A percentile compares a stretch with the other conserved stretches of the same genome.
Conservation (phyloP, 2,797 vertebrate genomes). For the Eulemur coronatus region DNA sequence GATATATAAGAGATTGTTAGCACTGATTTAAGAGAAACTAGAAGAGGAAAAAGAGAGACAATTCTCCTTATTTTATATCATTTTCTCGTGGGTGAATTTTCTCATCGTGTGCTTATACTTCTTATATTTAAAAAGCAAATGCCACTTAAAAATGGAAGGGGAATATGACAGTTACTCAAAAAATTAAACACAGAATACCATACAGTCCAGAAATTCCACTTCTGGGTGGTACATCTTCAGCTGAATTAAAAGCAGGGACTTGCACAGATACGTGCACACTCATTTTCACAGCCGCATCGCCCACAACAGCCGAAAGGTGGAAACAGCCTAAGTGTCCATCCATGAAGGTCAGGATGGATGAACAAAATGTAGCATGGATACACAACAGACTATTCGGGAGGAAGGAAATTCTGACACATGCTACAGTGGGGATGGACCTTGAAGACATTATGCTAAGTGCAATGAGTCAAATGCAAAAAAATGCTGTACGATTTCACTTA, state of each 20-base stretch:
- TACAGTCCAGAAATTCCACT: neutral
- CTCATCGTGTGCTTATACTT: neutral
- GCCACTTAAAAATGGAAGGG: neutral
- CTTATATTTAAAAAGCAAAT: neutral
- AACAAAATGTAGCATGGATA: neutral
- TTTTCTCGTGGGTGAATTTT: neutral
- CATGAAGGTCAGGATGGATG: too few relatives aligned
- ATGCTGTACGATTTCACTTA: neutral
- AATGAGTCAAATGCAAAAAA: neutral
- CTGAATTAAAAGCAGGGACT: neutral
- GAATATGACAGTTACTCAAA: neutral
- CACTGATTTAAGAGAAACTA: neutral
- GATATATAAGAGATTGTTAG: neutral
- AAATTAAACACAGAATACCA: neutral
- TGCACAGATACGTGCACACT: neutral
- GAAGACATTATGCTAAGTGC: neutral
- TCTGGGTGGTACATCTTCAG: neutral
- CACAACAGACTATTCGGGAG: neutral
- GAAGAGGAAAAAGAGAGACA: neutral
- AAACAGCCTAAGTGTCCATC: neutral
- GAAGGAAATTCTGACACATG: neutral
- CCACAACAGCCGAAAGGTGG: neutral
- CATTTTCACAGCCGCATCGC: neutral
- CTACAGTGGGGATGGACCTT: too few relatives aligned
- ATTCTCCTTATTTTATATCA: neutral